A percentile compares a stretch with the other conserved stretches of the same genome.
These are phyloP conservation scores for Gymnoscopelus braueri DNA, from an alignment of 2,797 vertebrate genomes.

Conservation along the genomic window DNA sequence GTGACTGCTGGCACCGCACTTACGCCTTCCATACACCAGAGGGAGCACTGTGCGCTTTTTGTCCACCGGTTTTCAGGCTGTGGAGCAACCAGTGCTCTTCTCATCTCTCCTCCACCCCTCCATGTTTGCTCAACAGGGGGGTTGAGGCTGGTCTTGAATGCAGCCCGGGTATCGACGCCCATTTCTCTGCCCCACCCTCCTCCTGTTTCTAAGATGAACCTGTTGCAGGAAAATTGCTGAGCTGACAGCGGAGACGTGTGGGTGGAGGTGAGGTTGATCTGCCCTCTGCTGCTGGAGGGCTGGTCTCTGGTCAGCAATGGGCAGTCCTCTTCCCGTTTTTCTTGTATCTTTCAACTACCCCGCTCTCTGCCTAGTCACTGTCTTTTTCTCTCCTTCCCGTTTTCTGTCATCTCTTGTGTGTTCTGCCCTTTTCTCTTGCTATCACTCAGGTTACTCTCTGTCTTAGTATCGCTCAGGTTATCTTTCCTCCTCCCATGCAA, in stretches of 20 bases:
- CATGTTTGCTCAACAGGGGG: background rate
- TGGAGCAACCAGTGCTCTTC: background rate
- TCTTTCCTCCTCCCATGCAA: no score
- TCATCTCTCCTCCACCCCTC: constrained; percentile 3
- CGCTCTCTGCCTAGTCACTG: constrained; percentile 3
- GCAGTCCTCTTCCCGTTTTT: constrained; percentile 3
- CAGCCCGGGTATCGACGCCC: background rate
- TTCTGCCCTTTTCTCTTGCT: no score
- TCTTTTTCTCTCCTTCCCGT: background rate
- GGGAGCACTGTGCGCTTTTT: constrained; percentile 66
- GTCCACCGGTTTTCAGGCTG: constrained; percentile 25
- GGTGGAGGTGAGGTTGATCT: background rate
- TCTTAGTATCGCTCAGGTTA: no score
- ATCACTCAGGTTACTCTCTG: no score
- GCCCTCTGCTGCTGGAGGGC: constrained; percentile 2
- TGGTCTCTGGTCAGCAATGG: background rate
- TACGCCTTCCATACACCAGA: constrained; percentile 61
- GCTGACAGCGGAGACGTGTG: constrained; percentile 8
- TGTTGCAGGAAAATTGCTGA: constrained; percentile 27
- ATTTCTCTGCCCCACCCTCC: constrained; percentile 5
- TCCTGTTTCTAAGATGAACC: constrained; percentile 6
- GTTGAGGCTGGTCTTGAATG: background rate
- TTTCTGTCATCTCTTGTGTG: background rate
- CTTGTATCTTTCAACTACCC: constrained; percentile 13
- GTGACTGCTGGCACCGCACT: constrained; percentile 56